phyloP scores from a whole-genome alignment of 92 coral and sea anemone species.

The Epizoanthus illoricatus region DNA sequence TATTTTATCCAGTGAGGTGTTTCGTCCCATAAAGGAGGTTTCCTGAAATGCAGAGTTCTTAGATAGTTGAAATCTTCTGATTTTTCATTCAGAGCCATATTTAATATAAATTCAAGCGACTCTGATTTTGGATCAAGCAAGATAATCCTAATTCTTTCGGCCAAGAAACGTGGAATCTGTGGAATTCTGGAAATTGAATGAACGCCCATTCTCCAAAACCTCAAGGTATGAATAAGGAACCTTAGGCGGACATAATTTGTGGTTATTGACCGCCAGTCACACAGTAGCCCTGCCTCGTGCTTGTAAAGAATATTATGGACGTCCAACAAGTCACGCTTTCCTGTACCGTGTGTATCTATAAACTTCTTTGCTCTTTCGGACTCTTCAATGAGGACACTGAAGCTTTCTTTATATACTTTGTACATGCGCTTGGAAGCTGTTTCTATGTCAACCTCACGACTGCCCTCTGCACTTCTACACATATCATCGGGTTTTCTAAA shows the following conservation, averaged over 20 bases:
- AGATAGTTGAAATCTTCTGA: slow-evolving; percentile 28
- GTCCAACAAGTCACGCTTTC: background rate
- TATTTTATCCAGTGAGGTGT: slow-evolving; percentile 18
- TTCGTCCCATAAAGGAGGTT: slow-evolving; percentile 45
- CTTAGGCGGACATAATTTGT: slow-evolving; percentile 43
- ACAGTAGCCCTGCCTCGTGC: slow-evolving; percentile 18
- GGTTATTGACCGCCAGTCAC: slow-evolving; percentile 49
- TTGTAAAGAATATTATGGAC: background rate
- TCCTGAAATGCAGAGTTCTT: slow-evolving; percentile 16
- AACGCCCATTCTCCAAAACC: slow-evolving; percentile 38
- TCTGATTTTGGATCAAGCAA: slow-evolving; percentile 37
- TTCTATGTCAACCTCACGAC: slow-evolving; percentile 12
- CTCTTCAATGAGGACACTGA: background rate
- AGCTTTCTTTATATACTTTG: background rate
- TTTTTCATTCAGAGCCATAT: slow-evolving; percentile 16
- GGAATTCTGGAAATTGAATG: slow-evolving; percentile 36
- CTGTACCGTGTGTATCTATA: background rate
- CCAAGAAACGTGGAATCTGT: slow-evolving; percentile 43
- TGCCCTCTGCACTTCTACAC: slow-evolving; percentile 6
- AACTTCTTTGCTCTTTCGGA: background rate
- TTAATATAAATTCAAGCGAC: slow-evolving; percentile 36
- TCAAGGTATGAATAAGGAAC: slow-evolving; percentile 37
- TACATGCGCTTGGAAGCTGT: background rate
- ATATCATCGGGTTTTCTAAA: background rate
- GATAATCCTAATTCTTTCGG: slow-evolving; percentile 24